Percentiles rank a stretch among this genome's conserved stretches.
Evolutionary conservation across 2,797 vertebrate genomes (phyloP).

Genomic region (Coreius guichenoti): DNA sequence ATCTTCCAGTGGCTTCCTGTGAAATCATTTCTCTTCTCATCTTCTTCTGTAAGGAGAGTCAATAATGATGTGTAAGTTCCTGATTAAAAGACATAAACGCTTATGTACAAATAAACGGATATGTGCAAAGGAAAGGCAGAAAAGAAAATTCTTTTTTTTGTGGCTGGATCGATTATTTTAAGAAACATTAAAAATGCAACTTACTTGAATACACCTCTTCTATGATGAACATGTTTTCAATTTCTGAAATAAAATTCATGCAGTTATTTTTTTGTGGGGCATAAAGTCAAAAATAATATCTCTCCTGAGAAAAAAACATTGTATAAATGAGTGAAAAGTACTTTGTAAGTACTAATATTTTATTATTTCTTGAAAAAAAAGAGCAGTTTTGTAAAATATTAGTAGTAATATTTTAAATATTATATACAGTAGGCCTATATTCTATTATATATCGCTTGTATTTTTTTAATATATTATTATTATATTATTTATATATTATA

Average conservation of each 20-base stretch:
- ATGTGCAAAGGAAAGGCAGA: neutral
- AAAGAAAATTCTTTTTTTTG: neutral
- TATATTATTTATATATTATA: neutral
- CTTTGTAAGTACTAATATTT: neutral
- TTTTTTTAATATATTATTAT: neutral
- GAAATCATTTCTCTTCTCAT: neutral
- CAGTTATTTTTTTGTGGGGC: neutral
- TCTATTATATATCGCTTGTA: neutral
- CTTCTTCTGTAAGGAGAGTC: neutral
- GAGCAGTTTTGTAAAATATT: neutral
- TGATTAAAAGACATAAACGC: conserved; percentile 33
- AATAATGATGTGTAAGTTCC: conserved; percentile 1
- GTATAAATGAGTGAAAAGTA: neutral
- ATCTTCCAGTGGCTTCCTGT: neutral
- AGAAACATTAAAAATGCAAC: neutral
- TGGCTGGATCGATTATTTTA: neutral
- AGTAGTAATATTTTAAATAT: neutral
- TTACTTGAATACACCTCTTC: neutral
- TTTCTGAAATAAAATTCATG: neutral
- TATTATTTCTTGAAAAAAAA: neutral
- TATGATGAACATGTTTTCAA: neutral
- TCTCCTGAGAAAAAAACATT: neutral
- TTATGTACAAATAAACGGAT: neutral
- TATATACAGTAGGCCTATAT: no score
- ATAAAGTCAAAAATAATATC: neutral